Base-by-base conservation (phyloP, 2,797 vertebrate species). In the Zonotrichia albicollis region DNA sequence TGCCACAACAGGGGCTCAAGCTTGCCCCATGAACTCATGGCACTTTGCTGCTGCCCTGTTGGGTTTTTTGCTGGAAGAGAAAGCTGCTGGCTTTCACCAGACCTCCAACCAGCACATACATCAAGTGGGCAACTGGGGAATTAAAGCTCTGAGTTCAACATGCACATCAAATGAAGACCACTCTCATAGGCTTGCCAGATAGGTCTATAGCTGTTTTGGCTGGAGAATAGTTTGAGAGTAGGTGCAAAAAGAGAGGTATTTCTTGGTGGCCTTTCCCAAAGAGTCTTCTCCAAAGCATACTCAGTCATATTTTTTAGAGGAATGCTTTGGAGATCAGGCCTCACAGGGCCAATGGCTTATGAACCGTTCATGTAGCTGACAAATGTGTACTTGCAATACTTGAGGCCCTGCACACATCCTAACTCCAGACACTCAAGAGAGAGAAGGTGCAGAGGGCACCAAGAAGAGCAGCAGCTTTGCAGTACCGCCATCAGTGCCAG, bases 341-440 rank as follows among this genome's bases (percentile, higher is more conserved):
- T 72, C 11, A 71, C 25, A 65, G 21, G 25, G 16, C 13, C 22
- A 29, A 29, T 4, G 13, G 30, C 36, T 79, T 66, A 76, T 42
- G 26, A 87, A 10, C 32, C 10, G 13, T 1, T 1, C 0, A 0
- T 32, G 13, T 53, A 51, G 54, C 29, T 22, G 20, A 36, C 27
- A 15, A 43, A 71, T 10, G 9, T 76, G 45, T 71, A n/a, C 61
- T 80, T 83, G 20, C 25, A 29, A 61, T 11, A 13, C 45, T 42
- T 3, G 4, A 12, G 22, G 46, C 7, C 38, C 58, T 55, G 40
- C 14, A 55, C 45, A 16, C 14, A 43, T 48, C 64, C 40, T 36
- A 40, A n/a, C 20, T 80, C 57, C 3, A 17, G 23, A 45, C 15
- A 36, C 10, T 26, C 5, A 9, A 34, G 72, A 50, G 36, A 32